A percentile compares a stretch with the other conserved stretches of the same genome.
Evolutionary conservation across 2,888 invertebrate genomes (phyloP).

Genomic region (Drosophila rellima): DNA sequence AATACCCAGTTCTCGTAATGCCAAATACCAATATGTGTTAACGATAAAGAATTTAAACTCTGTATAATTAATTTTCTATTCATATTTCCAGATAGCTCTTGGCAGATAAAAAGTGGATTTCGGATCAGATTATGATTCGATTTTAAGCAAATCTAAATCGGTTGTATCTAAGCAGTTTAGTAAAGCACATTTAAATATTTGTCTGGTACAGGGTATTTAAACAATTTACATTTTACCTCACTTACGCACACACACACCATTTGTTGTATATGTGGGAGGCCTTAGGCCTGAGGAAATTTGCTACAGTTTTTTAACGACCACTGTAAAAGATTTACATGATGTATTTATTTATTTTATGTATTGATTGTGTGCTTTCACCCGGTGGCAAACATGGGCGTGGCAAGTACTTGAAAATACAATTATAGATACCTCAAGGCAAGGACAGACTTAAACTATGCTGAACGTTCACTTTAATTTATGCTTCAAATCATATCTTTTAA

Average conservation of each 20-base stretch:
- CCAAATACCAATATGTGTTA: not conserved
- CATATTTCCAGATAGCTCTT: too few relatives aligned
- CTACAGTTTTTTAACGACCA: constrained; percentile 20
- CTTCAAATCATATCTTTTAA: not conserved
- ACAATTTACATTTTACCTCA: constrained; percentile 37
- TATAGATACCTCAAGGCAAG: constrained; percentile 24
- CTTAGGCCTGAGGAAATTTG: constrained; percentile 19
- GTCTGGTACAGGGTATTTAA: constrained; percentile 7
- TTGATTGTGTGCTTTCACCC: constrained; percentile 27
- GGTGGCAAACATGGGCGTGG: constrained; percentile 1
- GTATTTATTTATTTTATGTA: constrained; percentile 12
- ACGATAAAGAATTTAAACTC: not conserved
- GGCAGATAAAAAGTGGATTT: too few relatives aligned
- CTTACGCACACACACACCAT: not conserved
- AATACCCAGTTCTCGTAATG: constrained; percentile 19
- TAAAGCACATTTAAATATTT: not conserved
- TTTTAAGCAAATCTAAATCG: too few relatives aligned
- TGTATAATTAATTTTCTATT: not conserved
- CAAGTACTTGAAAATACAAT: constrained; percentile 3
- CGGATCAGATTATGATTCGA: too few relatives aligned
- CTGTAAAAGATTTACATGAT: constrained; percentile 7
- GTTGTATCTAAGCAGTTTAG: not conserved
- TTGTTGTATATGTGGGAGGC: constrained; percentile 1
- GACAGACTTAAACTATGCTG: constrained; percentile 13
- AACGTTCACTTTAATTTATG: constrained; percentile 5